Conservation (phyloP, 2,888 invertebrate species). For the Fragum fragum region DNA sequence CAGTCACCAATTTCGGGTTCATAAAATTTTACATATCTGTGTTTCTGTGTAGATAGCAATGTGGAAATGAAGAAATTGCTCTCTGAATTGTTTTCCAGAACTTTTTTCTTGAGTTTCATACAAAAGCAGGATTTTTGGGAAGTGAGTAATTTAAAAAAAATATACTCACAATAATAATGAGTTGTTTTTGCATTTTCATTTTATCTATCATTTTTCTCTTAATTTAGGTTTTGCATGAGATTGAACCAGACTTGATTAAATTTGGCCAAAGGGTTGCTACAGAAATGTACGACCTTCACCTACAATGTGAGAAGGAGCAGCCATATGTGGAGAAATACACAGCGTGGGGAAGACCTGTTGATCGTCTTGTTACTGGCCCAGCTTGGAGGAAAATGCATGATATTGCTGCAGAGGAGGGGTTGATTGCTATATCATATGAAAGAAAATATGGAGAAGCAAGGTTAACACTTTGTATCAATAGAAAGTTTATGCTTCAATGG, state of each 20-base stretch:
- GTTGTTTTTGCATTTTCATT: too few species aligned
- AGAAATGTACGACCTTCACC: constrained; percentile 87
- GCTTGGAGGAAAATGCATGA: constrained; percentile 88
- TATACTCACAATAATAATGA: too few species aligned
- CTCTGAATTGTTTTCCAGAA: too few species aligned
- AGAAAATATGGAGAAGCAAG: constrained; percentile 85
- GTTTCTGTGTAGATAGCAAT: too few species aligned
- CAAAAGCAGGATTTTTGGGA: too few species aligned
- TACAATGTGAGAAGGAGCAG: constrained; percentile 87
- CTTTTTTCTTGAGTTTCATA: too few species aligned
- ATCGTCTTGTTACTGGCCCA: constrained; percentile 88
- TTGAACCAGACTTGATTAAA: constrained; percentile 86
- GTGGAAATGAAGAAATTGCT: too few species aligned
- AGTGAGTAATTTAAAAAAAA: too few species aligned
- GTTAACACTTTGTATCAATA: constrained; percentile 64
- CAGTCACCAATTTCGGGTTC: too few species aligned
- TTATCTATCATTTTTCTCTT: not conserved
- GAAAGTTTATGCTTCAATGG: constrained; percentile 86
- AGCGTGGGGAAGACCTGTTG: constrained; percentile 88
- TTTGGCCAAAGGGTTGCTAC: constrained; percentile 88
- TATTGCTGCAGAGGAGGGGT: constrained; percentile 88
- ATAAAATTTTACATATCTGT: too few species aligned
- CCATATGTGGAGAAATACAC: constrained; percentile 87
- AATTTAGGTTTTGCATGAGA: constrained; percentile 79
- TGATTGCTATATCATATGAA: constrained; percentile 88